These are phyloP conservation scores for Fratercula arctica DNA, from an alignment of 2,797 vertebrate species.

Conservation along the genomic window DNA sequence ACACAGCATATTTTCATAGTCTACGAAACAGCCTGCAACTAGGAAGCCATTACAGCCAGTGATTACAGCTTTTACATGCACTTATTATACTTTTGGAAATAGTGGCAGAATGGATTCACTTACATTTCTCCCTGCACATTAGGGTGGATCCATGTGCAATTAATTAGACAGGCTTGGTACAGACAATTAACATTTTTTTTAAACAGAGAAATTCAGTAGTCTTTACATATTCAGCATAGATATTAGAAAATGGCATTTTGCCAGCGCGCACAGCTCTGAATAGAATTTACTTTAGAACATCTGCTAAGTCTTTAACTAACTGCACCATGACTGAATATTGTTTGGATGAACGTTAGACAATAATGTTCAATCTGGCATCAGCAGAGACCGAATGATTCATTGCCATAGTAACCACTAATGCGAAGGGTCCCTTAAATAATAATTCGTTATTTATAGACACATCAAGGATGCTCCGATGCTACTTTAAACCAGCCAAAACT, in stretches of 20 bases:
- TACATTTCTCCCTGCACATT: neutral
- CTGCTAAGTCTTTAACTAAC: slow-evolving; percentile 48
- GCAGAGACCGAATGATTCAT: slow-evolving; percentile 64
- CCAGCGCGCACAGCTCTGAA: neutral
- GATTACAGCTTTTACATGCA: slow-evolving; percentile 63
- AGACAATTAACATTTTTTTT: slow-evolving; percentile 37
- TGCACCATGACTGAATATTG: neutral
- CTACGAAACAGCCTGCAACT: slow-evolving; percentile 43
- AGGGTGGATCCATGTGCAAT: slow-evolving; percentile 39
- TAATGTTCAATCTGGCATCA: slow-evolving; percentile 60
- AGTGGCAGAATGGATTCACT: slow-evolving; percentile 25
- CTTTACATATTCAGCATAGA: neutral
- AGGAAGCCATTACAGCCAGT: slow-evolving; percentile 60
- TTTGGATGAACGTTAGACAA: slow-evolving; percentile 14
- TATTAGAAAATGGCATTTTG: slow-evolving; percentile 5
- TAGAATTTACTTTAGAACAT: slow-evolving; percentile 50
- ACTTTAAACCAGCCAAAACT: neutral
- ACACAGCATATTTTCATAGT: slow-evolving; percentile 45
- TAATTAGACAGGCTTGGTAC: slow-evolving; percentile 44
- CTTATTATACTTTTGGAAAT: slow-evolving; percentile 35
- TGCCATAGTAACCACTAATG: slow-evolving; percentile 74
- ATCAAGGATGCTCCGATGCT: slow-evolving; percentile 70
- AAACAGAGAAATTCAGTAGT: slow-evolving; percentile 18
- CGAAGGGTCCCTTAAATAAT: slow-evolving; percentile 78
- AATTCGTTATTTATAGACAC: slow-evolving; percentile 72